Percentiles rank a stretch among this genome's conserved stretches.
These are phyloP conservation scores for Lycia hirtaria DNA, from an alignment of 2,888 invertebrate genomes.

Conservation along the genomic window DNA sequence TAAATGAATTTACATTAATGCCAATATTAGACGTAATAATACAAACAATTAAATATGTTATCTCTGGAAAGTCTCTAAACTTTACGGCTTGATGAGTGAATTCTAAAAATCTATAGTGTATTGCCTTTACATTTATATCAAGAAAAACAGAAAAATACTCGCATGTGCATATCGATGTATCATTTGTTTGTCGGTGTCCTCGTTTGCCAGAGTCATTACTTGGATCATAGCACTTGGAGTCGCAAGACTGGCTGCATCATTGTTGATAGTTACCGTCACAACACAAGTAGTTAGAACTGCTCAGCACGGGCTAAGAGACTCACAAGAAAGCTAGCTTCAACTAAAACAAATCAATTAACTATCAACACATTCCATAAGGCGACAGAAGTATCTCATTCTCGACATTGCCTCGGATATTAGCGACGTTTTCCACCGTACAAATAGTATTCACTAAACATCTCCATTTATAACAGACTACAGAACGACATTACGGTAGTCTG, in stretches of 20 bases:
- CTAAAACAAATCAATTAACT: conserved; percentile 81
- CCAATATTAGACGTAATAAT: too few species aligned
- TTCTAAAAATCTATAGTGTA: too few species aligned
- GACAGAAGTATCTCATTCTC: conserved; percentile 38
- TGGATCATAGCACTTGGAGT: neutral
- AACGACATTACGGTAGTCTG: conserved; percentile 53
- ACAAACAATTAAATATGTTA: too few species aligned
- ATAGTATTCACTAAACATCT: conserved; percentile 60
- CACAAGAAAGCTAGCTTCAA: conserved; percentile 75
- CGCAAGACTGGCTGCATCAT: conserved; percentile 17
- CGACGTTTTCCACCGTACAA: conserved; percentile 74
- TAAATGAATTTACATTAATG: too few species aligned
- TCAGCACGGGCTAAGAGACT: conserved; percentile 65
- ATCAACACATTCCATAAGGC: conserved; percentile 57
- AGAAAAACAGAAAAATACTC: neutral
- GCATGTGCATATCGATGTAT: neutral
- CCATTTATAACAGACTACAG: conserved; percentile 59
- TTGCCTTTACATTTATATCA: too few species aligned
- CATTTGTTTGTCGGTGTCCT: neutral
- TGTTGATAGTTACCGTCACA: conserved; percentile 36
- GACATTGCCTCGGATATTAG: conserved; percentile 60
- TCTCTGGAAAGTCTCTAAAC: too few species aligned
- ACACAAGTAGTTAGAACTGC: conserved; percentile 65
- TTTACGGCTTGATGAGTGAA: too few species aligned
- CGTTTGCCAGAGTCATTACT: conserved; percentile 16